Base-by-base conservation (phyloP, 2,888 invertebrate species). In the Scelioninae gen. 1 region DNA sequence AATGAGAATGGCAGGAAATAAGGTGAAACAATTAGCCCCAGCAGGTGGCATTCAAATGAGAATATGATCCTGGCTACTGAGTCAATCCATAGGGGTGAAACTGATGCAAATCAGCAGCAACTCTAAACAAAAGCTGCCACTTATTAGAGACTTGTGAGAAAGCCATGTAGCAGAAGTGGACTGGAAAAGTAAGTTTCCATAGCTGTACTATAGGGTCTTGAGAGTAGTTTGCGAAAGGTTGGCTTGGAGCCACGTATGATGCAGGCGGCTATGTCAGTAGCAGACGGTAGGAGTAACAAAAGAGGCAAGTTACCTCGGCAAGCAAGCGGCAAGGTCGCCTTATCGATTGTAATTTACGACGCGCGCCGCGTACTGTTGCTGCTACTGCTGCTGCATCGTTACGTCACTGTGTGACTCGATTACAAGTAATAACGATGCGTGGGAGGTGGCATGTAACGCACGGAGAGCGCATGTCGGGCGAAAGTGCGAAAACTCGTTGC, bases 331-430 rank as follows among this genome's bases (percentile, higher is more conserved):
- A 90, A 90, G 89, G 90, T 89, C 89, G 86, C 87, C 86, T 88
- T 90, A 90, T 90, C 90, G 89, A 90, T 90, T 87, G 88, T 88
- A 88, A 90, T 90, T 89, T 88, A 89, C 88, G 86, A 87, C 87
- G 84, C 86, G 87, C 77, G 79, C 82, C 55, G 71, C 66, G 77
- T 77, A 77, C 82, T 85, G 85, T 76, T 82, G 82, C 55, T 63
- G 68, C 56, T 40, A 34, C 56, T 60, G 74, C 74, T 68, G 76
- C 85, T 86, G 85, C 84, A 83, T 86, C 84, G 85, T 88, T 88
- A 87, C 88, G 88, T 89, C 89, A 89, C 65, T 69, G 78, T 79
- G 81, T 55, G 62, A 83, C 87, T 86, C 85, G 84, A 83, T 84
- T 81, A 78, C 81, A 55, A 71, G 78, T 43, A 83, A 82, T 82